Base-by-base conservation (phyloP, 2,113 vertebrate species). In the Chaetodon auriga region DNA sequence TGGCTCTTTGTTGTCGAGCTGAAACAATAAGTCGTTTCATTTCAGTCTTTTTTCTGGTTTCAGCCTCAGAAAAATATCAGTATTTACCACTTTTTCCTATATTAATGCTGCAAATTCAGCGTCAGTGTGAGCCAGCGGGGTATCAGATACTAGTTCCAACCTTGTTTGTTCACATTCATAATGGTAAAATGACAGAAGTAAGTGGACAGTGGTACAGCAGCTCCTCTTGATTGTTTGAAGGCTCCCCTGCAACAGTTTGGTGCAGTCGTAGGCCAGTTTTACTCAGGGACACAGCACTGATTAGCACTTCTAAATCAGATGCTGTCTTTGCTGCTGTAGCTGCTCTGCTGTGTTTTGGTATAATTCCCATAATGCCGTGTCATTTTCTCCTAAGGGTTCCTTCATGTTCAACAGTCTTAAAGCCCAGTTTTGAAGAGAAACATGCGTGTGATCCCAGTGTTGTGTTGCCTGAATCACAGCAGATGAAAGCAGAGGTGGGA, bases 401-500 rank as follows among this genome's bases (percentile, higher is more conserved):
- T 11, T 36, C 2, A 19, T 12, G 45, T 8, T 75, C 12, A 41
- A 13, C 36, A 36, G n/a, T 4, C 46, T 15, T 35, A 10, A 30
- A 30, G n/a, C 19, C 35, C 30, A 49, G 5, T 35, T 69, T 14
- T 23, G 30, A 16, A 30, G 9, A 35, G 49, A 30, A 11, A 23
- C 7, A 8, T 5, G 38, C 2, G 62, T 62, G 30, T 38, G 46
- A 41, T 57, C 18, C 3, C 49, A 23, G 71, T 16, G 7, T 54
- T 57, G 41, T 57, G 19, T 23, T 10, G 51, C 12, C 36, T 68
- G 61, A 76, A 80, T 76, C 38, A 14, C 64, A 68, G n/a, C 11
- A 12, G 19, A 4, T 9, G 30, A 60, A 63, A 65, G 80, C 62
- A 38, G 83, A 46, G 77, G 77, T 63, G 45, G 13, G 63, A 68